Conservation (phyloP, 2,888 invertebrate species). For the Junonia oenone region DNA sequence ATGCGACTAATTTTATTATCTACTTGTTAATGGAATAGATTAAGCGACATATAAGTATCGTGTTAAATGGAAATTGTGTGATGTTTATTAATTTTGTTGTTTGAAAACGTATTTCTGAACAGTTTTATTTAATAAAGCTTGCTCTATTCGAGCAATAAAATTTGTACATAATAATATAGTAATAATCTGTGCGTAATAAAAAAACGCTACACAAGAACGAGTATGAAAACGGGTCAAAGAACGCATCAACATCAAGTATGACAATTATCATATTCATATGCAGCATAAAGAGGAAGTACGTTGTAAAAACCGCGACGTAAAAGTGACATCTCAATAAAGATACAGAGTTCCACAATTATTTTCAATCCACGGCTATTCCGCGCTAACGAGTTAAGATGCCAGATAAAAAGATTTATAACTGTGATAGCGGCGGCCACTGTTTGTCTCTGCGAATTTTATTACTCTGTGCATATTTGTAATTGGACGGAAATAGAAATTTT, state of each 20-base stretch:
- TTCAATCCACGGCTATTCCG: neutral
- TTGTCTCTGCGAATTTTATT: slow-evolving; percentile 2
- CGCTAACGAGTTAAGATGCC: slow-evolving; percentile 7
- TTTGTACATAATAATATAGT: no score
- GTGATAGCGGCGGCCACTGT: neutral
- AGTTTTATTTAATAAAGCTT: no score
- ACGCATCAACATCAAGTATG: neutral
- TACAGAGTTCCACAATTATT: neutral
- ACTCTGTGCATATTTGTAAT: slow-evolving; percentile 6
- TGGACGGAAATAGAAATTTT: neutral
- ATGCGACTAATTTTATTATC: neutral
- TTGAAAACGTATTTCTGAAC: no score
- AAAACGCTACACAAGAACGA: no score
- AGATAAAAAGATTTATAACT: slow-evolving; percentile 7
- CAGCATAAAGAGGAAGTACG: neutral
- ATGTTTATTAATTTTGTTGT: no score
- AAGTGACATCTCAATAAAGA: neutral
- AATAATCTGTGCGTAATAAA: no score
- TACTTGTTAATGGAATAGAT: neutral
- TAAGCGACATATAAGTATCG: no score
- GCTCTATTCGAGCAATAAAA: no score
- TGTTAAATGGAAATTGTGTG: no score
- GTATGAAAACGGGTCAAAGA: no score
- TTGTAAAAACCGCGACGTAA: neutral
- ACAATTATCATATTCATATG: neutral